A percentile compares a stretch with the other conserved stretches of the same genome.
These are phyloP conservation scores for Anthophora plumipes DNA, from an alignment of 2,888 invertebrate genomes.

Conservation along the genomic window DNA sequence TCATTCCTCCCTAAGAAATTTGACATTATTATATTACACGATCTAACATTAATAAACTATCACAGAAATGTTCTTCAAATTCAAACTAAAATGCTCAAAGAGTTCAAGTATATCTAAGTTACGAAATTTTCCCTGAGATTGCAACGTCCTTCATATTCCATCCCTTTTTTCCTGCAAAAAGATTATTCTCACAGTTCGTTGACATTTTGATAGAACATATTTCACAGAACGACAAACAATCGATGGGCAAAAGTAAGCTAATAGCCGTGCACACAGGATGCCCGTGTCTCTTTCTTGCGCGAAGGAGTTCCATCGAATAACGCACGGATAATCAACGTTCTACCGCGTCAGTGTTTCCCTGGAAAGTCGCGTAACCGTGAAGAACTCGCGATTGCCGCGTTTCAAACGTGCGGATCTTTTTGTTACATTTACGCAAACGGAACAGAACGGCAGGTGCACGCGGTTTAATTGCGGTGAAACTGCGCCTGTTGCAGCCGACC, in stretches of 20 bases:
- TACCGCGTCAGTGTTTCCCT: background rate
- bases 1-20: no score
- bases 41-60: no score
- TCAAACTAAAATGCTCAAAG: no score
- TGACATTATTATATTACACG: no score
- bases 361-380: constrained; percentile 36
- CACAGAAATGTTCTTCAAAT: no score
- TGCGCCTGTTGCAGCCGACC: constrained; percentile 25
- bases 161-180: no score
- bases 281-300: constrained; percentile 24
- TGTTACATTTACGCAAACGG: constrained; percentile 58
- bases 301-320: constrained; percentile 24
- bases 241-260: background rate
- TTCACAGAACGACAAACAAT: background rate
- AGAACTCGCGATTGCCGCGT: constrained; percentile 52
- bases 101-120: no score
- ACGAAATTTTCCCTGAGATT: no score
- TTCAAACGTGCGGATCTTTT: constrained; percentile 49
- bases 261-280: background rate
- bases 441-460: constrained; percentile 27
- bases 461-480: constrained; percentile 62
- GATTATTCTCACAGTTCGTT: background rate
- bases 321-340: constrained; percentile 18
- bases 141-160: no score
- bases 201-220: background rate